Base-by-base conservation (phyloP, 1,140 invertebrate species). In the Eupristina koningsbergeri region DNA sequence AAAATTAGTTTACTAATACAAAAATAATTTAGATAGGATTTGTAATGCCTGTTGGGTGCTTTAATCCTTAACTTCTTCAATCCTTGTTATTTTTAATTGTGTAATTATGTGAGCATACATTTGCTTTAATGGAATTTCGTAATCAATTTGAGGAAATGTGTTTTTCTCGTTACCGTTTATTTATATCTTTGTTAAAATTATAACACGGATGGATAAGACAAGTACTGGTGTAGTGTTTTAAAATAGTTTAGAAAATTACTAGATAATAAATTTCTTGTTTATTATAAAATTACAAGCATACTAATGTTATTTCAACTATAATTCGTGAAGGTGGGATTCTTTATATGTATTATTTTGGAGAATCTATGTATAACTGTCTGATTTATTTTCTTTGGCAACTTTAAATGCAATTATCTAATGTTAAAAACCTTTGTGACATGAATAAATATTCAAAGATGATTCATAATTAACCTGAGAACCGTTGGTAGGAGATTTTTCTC, bases 1-100 rank as follows among this genome's bases (percentile, higher is more conserved):
- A 26, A 76, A 76, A 39, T 53, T 0, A 50, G 31, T 74, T 50
- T 76, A 34, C 47, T 58, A 45, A 53, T 58, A 50, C n/a, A 75
- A 47, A 36, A 53, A 76, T 36, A 61, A 61, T 76, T 36, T 76
- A 22, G 61, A 76, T 76, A 61, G 29, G 61, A 53, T 75, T 75
- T 50, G n/a, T 34, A 45, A 47, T 74, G 29, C 26, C 19, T 39
- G 15, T 67, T 67, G 15, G 17, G 3, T 34, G 11, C 13, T 71
- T 7, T 6, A 71, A 41, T 36, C 0, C 3, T 75, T 75, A 34
- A 19, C 36, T 50, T 17, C n/a, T 31, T 31, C 19, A 17, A 22
- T 50, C 8, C n/a, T 75, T 17, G 3, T 47, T 75, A 75, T 50
- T 75, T 75, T 31, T 53, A 31, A 50, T 75, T 50, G 17, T 31